Evolutionary conservation across 2,888 invertebrate species (phyloP), one percentile per base, ranked within the genome.

Genomic region (Eupsilia transversa): DNA sequence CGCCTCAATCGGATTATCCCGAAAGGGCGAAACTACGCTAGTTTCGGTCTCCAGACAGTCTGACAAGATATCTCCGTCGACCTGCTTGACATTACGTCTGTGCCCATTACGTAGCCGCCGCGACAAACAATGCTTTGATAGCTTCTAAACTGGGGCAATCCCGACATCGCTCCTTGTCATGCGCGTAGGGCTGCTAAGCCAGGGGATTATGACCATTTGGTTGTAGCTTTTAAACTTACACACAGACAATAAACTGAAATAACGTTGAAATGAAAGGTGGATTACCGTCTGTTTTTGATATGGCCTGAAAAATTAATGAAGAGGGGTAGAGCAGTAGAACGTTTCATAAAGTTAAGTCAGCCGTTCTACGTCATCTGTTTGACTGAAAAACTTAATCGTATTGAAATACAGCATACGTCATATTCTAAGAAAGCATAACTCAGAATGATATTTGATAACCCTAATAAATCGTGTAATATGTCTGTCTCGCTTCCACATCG

Each of bases 51-150:
- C 93, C 91, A 91, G 91, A 87, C 89, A 87, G 92, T 91, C 92
- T 91, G 89, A 90, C 87, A 88, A 89, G 86, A 83, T 78, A 86
- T 86, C 86, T 87, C 83, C 49, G 78, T 77, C 87, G 88, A 87
- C 86, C 86, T 85, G 88, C 74, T 87, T 90, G 89, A 89, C 90
- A 90, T 91, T 89, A 89, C 89, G 88, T 86, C 89, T 90, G 91
- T 86, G 88, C 88, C 85, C 88, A 90, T 92, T 91, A 90, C 90
- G 83, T 82, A 83, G 87, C 88, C 91, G 89, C 84, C 89, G 87
- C 91, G 91, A 93, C 94, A 94, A 94, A 95, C 95, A 95, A 95
- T 94, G 93, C 93, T 93, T 90, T 91, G 93, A 93, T 93, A 91
- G 92, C 92, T 90, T 89, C 91, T 92, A 93, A 95, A 94, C 92